Percentiles rank a stretch among this genome's conserved stretches.
phyloP scores from a whole-genome alignment of 2,888 invertebrate species.

The Caenorhabditis zanzibari region DNA sequence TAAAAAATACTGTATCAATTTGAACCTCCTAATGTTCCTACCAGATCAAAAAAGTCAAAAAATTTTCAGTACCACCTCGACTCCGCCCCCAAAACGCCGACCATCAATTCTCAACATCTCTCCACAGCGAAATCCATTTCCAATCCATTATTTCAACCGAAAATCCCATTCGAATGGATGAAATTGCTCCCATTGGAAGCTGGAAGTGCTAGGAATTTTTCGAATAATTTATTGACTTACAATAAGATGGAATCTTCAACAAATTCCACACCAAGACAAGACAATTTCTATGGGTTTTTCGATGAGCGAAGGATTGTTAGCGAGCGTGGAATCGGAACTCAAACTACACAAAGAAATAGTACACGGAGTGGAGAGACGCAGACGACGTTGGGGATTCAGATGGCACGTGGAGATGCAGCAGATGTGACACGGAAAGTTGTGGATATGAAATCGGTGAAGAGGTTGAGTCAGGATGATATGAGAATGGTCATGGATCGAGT shows the following conservation, averaged over 20 bases:
- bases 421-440: slow-evolving; percentile 33
- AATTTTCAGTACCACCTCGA: slow-evolving; percentile 6
- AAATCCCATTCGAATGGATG: slow-evolving; percentile 62
- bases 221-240: slow-evolving; percentile 22
- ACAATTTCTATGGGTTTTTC: not conserved
- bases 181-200: slow-evolving; percentile 42
- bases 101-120: not conserved
- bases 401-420: not conserved
- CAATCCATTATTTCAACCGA: slow-evolving; percentile 41
- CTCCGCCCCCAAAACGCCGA: not conserved
- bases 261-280: slow-evolving; percentile 22
- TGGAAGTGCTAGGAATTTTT: slow-evolving; percentile 22
- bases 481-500: slow-evolving; percentile 33
- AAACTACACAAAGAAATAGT: slow-evolving; percentile 7
- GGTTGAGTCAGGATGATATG: slow-evolving; percentile 48
- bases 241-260: not conserved
- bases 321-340: slow-evolving; percentile 48
- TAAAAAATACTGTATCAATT: too few relatives aligned
- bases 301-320: slow-evolving; percentile 24
- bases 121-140: slow-evolving; percentile 52
- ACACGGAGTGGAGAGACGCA: slow-evolving; percentile 46
- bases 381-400: not conserved
- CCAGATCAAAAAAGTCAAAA: too few relatives aligned
- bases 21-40: too few relatives aligned
- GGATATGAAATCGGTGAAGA: slow-evolving; percentile 43